Evolutionary conservation across 2,797 vertebrate species (phyloP).

Genomic region (Squalus acanthias): DNA sequence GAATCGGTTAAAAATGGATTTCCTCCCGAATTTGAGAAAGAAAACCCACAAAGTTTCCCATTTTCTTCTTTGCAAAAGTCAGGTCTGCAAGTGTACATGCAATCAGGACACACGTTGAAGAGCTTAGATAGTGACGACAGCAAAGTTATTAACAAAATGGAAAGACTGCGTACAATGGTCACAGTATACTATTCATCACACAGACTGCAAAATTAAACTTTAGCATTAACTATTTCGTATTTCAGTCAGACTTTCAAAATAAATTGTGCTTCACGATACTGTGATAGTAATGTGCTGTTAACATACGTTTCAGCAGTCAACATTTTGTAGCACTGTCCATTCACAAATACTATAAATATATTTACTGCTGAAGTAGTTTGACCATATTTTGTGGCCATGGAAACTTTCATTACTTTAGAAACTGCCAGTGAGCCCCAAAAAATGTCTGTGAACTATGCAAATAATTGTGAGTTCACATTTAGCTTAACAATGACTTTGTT

Average conservation of each 20-base stretch:
- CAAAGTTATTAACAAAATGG: not conserved
- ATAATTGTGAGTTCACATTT: not conserved
- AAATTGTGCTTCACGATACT: not conserved
- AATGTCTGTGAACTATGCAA: not conserved
- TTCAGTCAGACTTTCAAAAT: not conserved
- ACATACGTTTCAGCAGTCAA: not conserved
- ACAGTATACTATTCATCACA: not conserved
- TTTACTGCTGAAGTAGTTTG: not conserved
- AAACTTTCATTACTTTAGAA: not conserved
- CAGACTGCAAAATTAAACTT: not conserved
- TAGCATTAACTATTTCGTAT: not conserved
- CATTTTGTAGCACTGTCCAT: not conserved
- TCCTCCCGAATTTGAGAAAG: not conserved
- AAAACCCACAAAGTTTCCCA: not conserved
- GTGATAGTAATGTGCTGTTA: not conserved
- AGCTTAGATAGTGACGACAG: not conserved
- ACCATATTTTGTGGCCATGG: not conserved
- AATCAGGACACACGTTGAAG: not conserved
- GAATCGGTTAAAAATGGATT: not conserved
- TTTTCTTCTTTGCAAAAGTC: not conserved
- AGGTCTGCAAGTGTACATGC: no score
- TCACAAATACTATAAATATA: not conserved
- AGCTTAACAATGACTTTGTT: not conserved
- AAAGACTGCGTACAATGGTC: not conserved
- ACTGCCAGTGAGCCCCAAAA: not conserved